Base-by-base conservation (phyloP, 1,140 invertebrate genomes). In the Cyrtorhinus lividipennis region DNA sequence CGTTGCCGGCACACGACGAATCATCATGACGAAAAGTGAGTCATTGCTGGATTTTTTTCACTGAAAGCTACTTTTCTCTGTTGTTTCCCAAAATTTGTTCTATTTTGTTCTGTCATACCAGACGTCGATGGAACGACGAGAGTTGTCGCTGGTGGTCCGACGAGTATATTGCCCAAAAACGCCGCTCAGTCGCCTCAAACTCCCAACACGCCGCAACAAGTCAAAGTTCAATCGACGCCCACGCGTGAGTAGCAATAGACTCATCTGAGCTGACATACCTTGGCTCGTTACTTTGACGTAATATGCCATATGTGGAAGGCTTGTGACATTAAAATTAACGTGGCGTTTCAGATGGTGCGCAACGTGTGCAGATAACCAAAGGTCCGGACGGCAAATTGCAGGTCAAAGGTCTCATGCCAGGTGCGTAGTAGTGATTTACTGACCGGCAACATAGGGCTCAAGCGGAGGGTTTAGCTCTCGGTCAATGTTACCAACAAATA, bases 361-460 rank as follows among this genome's bases (percentile, higher is more conserved):
- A 90, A 71, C 87, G 89, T 72, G 87, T 97, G 25, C 92, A 95
- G 77, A 92, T 96, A 63, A 84, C 93, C 66, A 84, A 90, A 68
- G 83, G 85, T 0, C 85, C 89, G 0, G 90, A 94, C 74, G 92
- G 92, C 18, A 92, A 94, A 74, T 76, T 96, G 0, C 90, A 92
- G 72, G 91, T 96, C 1, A 81, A 88, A 63, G 94, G 93, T 5
- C 76, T 97, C 1, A 80, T 93, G 72, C 88, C 91, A 56, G 91
- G 71, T 71, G 65, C 65, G 46, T 59, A 20, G 5, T 38, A 63
- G 5, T 38, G 15, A 38, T n/a, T 56, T n/a, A n/a, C n/a, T n/a
- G n/a, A 38, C n/a, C n/a, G n/a, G n/a, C n/a, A n/a, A n/a, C n/a
- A n/a, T n/a, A n/a, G n/a, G n/a, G n/a, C n/a, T n/a, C n/a, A n/a